A percentile compares a stretch with the other conserved stretches of the same genome.
Conservation (phyloP, 2,888 invertebrate genomes). For the Dicranocentrus wangi region DNA sequence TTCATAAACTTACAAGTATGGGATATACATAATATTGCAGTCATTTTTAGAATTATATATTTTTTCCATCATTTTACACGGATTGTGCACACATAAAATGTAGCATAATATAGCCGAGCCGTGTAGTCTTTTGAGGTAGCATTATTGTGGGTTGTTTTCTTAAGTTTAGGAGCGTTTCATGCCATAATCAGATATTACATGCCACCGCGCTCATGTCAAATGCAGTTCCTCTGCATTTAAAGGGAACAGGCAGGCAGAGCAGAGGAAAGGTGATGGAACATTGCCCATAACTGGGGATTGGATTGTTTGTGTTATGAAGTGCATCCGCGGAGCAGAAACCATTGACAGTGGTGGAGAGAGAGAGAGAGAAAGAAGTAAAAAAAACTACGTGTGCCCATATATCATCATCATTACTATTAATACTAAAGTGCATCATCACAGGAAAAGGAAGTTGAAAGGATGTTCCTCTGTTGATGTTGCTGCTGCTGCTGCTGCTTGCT, state of each 20-base stretch:
- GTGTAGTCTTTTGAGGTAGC: background rate
- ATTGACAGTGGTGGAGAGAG: constrained; percentile 14
- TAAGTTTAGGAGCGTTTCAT: constrained; percentile 7
- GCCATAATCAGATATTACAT: constrained; percentile 37
- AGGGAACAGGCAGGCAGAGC: background rate
- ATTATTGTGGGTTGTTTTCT: background rate
- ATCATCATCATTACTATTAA: constrained; percentile 38
- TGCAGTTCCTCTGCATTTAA: constrained; percentile 44
- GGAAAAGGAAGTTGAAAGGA: constrained; percentile 69
- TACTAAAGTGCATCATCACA: constrained; percentile 54
- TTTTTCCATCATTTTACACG: constrained; percentile 54
- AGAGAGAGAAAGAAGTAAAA: constrained; percentile 31
- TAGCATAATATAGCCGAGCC: background rate
- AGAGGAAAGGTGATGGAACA: constrained; percentile 11
- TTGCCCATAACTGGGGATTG: background rate
- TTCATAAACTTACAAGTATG: background rate
- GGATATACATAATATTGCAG: background rate
- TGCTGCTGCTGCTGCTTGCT: too few relatives aligned
- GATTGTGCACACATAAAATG: constrained; percentile 41
- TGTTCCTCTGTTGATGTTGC: constrained; percentile 47
- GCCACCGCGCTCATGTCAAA: constrained; percentile 45
- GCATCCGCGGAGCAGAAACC: constrained; percentile 24
- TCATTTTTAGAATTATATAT: constrained; percentile 35
- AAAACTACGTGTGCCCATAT: constrained; percentile 16
- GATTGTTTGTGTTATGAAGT: constrained; percentile 25